Conservation (phyloP, 2,113 vertebrate genomes). For the Aramus guarauna region DNA sequence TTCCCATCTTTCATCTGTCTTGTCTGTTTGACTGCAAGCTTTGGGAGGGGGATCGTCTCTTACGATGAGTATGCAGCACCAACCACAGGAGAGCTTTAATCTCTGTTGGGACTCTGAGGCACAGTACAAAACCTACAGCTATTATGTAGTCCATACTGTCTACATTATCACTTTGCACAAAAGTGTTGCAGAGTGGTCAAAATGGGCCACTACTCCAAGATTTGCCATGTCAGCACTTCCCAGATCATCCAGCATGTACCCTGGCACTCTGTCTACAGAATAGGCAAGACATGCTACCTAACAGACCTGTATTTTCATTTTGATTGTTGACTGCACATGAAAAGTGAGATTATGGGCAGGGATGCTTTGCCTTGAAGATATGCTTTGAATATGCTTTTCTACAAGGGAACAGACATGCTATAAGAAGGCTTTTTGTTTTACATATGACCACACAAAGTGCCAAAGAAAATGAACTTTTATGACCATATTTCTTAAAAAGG, state of each 20-base stretch:
- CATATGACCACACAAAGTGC: background rate
- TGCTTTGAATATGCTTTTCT: background rate
- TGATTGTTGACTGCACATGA: background rate
- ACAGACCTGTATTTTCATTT: background rate
- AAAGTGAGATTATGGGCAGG: background rate
- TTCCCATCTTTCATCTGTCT: constrained; percentile 7
- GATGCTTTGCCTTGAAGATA: background rate
- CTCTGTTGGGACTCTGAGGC: constrained; percentile 45
- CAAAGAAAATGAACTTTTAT: background rate
- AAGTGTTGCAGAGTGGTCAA: constrained; percentile 13
- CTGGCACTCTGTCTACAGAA: background rate
- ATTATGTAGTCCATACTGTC: constrained; percentile 14
- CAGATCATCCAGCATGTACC: background rate
- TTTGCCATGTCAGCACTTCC: background rate
- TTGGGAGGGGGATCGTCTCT: constrained; percentile 16
- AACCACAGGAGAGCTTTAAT: constrained; percentile 51
- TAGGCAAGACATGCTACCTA: background rate
- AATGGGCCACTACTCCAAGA: background rate
- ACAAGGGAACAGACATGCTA: background rate
- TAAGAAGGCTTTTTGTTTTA: background rate
- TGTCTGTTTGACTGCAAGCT: constrained; percentile 26
- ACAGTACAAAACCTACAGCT: constrained; percentile 29
- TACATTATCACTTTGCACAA: background rate
- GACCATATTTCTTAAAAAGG: background rate
- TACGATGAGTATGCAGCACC: constrained; percentile 16